phyloP scores from a whole-genome alignment of 1,140 invertebrate genomes.

The Glomeris maerens region DNA sequence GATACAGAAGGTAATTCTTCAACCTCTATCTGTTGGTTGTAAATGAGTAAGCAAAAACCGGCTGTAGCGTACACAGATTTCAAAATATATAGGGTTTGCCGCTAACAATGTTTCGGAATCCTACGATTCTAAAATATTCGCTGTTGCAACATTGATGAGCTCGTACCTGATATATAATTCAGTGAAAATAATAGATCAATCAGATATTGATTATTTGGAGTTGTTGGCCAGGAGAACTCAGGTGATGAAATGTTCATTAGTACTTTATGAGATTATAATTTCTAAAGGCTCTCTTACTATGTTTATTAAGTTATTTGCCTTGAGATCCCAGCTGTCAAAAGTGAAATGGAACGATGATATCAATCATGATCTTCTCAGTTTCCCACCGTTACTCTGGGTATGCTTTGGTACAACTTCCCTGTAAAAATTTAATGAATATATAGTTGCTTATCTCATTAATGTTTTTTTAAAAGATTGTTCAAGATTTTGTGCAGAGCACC shows the following conservation, averaged over 20 bases:
- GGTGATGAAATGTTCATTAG: not conserved
- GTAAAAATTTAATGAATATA: conserved; percentile 1
- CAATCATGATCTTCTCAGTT: conserved; percentile 17
- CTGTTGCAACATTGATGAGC: conserved; percentile 19
- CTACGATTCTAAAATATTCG: conserved; percentile 22
- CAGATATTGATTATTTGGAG: conserved; percentile 21
- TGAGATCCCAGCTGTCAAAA: conserved; percentile 18
- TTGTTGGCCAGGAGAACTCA: conserved; percentile 19
- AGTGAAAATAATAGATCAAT: conserved; percentile 21
- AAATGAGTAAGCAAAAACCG: too few species aligned
- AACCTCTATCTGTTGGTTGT: too few species aligned
- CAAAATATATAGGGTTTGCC: conserved; percentile 21
- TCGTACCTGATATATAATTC: conserved; percentile 19
- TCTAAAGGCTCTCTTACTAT: not conserved
- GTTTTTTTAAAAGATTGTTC: conserved; percentile 16
- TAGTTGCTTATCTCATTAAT: not conserved
- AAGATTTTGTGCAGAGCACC: conserved; percentile 20
- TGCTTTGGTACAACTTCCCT: conserved; percentile 1
- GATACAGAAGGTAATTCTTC: conserved; percentile 18
- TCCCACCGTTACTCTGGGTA: conserved; percentile 20
- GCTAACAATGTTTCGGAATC: conserved; percentile 20
- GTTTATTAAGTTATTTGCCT: conserved; percentile 16
- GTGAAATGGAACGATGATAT: conserved; percentile 18
- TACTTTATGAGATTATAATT: too few species aligned
- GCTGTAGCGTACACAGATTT: too few species aligned